Conservation (phyloP, 2,797 vertebrate genomes). For the Acropternis orthonyx region DNA sequence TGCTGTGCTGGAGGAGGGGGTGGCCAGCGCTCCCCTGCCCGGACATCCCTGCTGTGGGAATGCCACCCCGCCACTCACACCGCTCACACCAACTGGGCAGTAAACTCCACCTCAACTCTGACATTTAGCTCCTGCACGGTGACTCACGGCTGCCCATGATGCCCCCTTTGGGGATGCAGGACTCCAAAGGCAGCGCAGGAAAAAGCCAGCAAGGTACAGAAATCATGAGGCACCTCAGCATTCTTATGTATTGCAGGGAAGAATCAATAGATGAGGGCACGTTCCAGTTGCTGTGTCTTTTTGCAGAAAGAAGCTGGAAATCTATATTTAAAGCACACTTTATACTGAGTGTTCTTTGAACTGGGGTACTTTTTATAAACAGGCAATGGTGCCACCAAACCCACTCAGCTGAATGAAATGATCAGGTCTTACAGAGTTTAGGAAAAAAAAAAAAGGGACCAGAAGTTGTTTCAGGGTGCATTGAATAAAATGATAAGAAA, state of each 20-base stretch:
- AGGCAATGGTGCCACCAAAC: not conserved
- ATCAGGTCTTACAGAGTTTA: not conserved
- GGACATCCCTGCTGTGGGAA: slow-evolving; percentile 37
- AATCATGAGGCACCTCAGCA: not conserved
- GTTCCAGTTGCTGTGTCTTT: not conserved
- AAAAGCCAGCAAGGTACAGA: not conserved
- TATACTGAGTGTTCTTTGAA: not conserved
- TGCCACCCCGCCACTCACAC: slow-evolving; percentile 36
- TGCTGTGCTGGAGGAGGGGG: not conserved
- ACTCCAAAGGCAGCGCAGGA: slow-evolving; percentile 38
- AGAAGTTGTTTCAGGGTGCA: not conserved
- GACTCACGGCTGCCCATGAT: slow-evolving; percentile 56
- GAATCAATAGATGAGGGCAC: not conserved
- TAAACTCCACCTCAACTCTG: slow-evolving; percentile 74
- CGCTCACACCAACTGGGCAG: slow-evolving; percentile 53
- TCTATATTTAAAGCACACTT: not conserved
- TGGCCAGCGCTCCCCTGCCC: not conserved
- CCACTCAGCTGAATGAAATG: not conserved
- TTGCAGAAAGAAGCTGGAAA: not conserved
- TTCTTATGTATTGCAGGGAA: not conserved
- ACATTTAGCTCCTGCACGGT: slow-evolving; percentile 70
- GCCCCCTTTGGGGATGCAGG: slow-evolving; percentile 35
- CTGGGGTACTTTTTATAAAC: not conserved
- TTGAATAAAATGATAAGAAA: not conserved
- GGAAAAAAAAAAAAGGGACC: not conserved